Evolutionary conservation across 2,797 vertebrate genomes (phyloP), one percentile per base, ranked within the genome.

Genomic region (Danionella dracula): DNA sequence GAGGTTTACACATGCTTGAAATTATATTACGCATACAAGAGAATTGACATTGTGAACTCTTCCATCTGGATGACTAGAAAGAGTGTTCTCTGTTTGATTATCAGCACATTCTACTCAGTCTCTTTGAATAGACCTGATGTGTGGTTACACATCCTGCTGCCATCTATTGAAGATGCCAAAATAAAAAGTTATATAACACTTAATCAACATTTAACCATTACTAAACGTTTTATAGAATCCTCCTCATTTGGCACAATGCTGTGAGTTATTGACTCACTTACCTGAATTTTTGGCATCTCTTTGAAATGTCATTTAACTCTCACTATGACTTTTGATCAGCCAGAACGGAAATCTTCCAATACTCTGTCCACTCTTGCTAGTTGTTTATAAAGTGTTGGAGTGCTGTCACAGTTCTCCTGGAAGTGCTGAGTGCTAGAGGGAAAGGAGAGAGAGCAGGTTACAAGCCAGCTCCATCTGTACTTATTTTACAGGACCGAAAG

Each of bases 301-400:
- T 45, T 41, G 23, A 31, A 21, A 9, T 45, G 4, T 16, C 12
- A 31, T 48, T 19, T 70, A 1, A 0, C 13, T 20, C 67, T 51
- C 66, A 44, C 58, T 49, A 45, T 50, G 48, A 70, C 34, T 41
- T 71, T 61, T 49, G 21, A 27, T 46, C 5, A 13, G 7, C 54
- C 57, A n/a, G 23, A 41, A 57, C 31, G 15, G 58, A 58, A 15
- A 12, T 32, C 21, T 15, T 60, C 58, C 48, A 60, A 61, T 49
- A 34, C 40, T 75, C 40, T 42, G 45, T 60, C 42, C 67, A 68
- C 65, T 81, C 64, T 80, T 77, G 73, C 71, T 77, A 73, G 84
- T 83, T 87, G 79, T 83, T 84, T 85, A 90, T 88, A 87, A 89
- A 86, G 79, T 76, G 16, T 73, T 86, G 81, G 79, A 86, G 72